A percentile compares a stretch with the other conserved stretches of the same genome.
phyloP scores from a whole-genome alignment of 2,888 invertebrate genomes.

The Andrena trimmerana region DNA sequence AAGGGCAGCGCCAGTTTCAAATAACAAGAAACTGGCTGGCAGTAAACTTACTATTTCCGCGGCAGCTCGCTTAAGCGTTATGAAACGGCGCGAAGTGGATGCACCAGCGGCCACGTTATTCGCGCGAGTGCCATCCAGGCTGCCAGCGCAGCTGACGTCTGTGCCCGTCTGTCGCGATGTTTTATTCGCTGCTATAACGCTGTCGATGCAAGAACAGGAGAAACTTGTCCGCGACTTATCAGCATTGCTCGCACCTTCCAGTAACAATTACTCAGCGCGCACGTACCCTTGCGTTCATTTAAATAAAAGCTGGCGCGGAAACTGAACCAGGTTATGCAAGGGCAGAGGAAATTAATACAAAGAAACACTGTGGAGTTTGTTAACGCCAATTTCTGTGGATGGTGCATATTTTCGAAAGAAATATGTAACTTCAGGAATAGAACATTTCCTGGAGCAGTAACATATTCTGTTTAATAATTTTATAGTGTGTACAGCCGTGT shows the following conservation, averaged over 20 bases:
- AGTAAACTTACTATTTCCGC: conserved; percentile 71
- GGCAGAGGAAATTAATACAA: too few species aligned
- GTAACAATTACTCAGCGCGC: conserved; percentile 19
- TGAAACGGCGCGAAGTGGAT: conserved; percentile 56
- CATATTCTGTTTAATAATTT: too few species aligned
- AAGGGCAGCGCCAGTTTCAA: conserved; percentile 32
- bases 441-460: too few species aligned
- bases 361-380: too few species aligned
- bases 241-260: not conserved
- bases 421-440: too few species aligned
- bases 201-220: conserved; percentile 9
- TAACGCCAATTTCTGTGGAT: too few species aligned
- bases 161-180: conserved; percentile 37
- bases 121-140: conserved; percentile 37
- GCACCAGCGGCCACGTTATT: conserved; percentile 29
- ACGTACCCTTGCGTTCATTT: not conserved
- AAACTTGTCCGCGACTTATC: conserved; percentile 27
- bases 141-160: conserved; percentile 6
- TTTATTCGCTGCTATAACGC: conserved; percentile 35
- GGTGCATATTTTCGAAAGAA: too few species aligned
- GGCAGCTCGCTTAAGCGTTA: conserved; percentile 52
- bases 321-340: too few species aligned
- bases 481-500: too few species aligned
- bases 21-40: conserved; percentile 53
- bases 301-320: not conserved